These are phyloP conservation scores for Neoniphon sammara DNA, from an alignment of 2,797 vertebrate genomes.

Conservation along the genomic window DNA sequence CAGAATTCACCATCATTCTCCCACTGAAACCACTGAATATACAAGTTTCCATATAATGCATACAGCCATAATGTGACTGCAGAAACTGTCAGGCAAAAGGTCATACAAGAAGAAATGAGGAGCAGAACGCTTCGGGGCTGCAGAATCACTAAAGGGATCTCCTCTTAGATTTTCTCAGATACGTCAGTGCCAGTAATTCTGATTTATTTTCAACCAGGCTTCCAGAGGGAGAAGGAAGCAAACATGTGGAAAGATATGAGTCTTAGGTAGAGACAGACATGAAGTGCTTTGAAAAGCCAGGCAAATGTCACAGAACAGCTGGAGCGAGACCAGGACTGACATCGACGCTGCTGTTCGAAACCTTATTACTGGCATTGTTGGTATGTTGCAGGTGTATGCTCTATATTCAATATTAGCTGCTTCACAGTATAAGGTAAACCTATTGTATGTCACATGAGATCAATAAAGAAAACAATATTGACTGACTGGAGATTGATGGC, in stretches of 20 bases:
- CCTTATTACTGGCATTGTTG: constrained; percentile 2
- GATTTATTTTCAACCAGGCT: constrained; percentile 25
- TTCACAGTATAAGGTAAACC: not conserved
- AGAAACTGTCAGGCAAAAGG: constrained; percentile 12
- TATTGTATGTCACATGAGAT: not conserved
- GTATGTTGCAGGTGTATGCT: not conserved
- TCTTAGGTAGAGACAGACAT: not conserved
- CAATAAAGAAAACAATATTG: not conserved
- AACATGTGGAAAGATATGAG: constrained; percentile 1
- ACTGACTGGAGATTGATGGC: not conserved
- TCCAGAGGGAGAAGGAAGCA: not conserved
- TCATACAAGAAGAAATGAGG: constrained; percentile 27
- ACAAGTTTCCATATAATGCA: no score
- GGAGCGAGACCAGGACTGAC: constrained; percentile 17
- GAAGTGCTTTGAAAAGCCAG: constrained; percentile 42
- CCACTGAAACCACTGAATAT: no score
- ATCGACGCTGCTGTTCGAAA: not conserved
- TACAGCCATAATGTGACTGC: not conserved
- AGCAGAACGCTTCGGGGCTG: not conserved
- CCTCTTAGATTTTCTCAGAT: constrained; percentile 22
- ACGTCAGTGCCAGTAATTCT: not conserved
- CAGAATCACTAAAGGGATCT: constrained; percentile 15
- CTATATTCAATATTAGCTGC: not conserved
- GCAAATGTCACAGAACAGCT: constrained; percentile 38
- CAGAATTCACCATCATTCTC: no score